Evolutionary conservation across 2,113 vertebrate genomes (phyloP), one percentile per base, ranked within the genome.

Genomic region (Cryptoleucopteryx plumbea): DNA sequence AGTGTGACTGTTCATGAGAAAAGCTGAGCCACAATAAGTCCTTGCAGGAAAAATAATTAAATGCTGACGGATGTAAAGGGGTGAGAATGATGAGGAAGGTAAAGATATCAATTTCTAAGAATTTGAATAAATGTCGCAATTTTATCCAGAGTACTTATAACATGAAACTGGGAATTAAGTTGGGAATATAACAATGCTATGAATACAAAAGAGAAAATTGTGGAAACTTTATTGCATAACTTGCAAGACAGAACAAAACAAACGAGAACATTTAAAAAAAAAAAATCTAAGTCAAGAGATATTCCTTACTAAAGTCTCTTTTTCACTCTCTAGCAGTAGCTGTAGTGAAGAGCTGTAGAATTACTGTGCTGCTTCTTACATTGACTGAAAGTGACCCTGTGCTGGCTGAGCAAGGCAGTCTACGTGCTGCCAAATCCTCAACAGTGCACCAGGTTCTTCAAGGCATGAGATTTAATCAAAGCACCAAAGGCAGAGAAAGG

Each of bases 211-310:
- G 8, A 55, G 13, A 72, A 58, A 66, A 36, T 36, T 31, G 58
- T 1, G 7, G 14, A 55, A 86, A 27, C 27, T 63, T 63, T 32
- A 66, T 0, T 67, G 47, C 3, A 1, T 50, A 83, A 77, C 8
- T 77, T 48, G 27, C 19, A 77, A 82, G 19, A 32, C 63, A 45
- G 11, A 80, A 63, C 0, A 0, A 82, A 55, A 34, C 14, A 14
- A 48, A 38, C 0, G 1, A 50, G 7, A 47, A 55, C 5, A 7
- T n/a, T 68, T 3, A 42, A 73, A 77, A 82, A 45, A 50, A 4
- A 38, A 29, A 38, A 4, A 43, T 20, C 13, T 0, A 0, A 63
- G 16, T n/a, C 66, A 61, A 91, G 17, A 1, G 5, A 27, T 10
- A 70, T 8, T 82, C 34, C 55, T 47, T 22, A 36, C 40, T 67